Evolutionary conservation across 2,113 vertebrate genomes (phyloP).

Genomic region (Triplophysa siluroides): DNA sequence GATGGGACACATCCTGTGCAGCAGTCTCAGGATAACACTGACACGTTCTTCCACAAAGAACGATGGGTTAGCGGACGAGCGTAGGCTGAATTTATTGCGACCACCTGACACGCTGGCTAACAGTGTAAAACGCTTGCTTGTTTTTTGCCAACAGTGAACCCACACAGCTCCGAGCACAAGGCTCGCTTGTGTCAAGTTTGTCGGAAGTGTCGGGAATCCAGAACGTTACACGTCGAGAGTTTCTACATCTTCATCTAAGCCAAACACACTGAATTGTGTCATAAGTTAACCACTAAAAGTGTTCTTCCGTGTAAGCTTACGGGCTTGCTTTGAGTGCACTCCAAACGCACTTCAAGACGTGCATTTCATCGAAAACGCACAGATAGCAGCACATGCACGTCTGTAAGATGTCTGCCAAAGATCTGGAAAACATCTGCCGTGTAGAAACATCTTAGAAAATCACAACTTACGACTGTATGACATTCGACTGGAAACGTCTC

Average conservation of each 20-base stretch:
- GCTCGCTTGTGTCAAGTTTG: conserved; percentile 21
- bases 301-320: neutral
- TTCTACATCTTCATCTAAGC: neutral
- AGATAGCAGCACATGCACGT: too few species aligned
- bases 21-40: neutral
- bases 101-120: neutral
- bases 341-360: neutral
- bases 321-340: neutral
- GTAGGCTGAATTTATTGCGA: neutral
- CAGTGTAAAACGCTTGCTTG: neutral
- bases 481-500: too few species aligned
- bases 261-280: neutral
- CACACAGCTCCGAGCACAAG: neutral
- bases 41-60: neutral
- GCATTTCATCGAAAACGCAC: neutral
- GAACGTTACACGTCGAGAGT: neutral
- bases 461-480: too few species aligned
- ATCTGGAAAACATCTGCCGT: too few species aligned
- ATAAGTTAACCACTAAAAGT: too few species aligned
- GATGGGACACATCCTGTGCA: conserved; percentile 36
- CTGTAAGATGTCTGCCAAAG: too few species aligned
- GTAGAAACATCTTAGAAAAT: neutral
- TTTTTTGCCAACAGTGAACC: neutral
- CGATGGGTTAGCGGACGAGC: neutral
- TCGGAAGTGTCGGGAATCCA: conserved; percentile 5